phyloP scores from a whole-genome alignment of 2,113 vertebrate species.

The Trichechus manatus region DNA sequence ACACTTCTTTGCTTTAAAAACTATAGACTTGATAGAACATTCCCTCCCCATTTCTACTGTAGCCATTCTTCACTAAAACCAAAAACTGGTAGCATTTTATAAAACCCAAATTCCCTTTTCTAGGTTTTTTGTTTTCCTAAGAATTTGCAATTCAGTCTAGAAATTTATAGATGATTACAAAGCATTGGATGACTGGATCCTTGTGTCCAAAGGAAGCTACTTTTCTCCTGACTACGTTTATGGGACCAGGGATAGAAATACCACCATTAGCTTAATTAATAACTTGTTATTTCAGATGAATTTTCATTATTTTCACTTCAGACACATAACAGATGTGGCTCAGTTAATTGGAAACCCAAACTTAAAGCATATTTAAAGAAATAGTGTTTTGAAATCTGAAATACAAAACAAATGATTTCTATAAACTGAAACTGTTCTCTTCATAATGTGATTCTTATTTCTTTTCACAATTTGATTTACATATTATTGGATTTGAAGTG shows the following conservation, averaged over 20 bases:
- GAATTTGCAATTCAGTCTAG: neutral
- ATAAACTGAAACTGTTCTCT: neutral
- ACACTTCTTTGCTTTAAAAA: neutral
- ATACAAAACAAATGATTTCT: constrained; percentile 48
- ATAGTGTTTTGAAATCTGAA: constrained; percentile 25
- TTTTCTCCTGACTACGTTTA: neutral
- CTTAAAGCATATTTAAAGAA: constrained; percentile 52
- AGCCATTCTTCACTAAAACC: neutral
- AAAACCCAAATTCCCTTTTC: neutral
- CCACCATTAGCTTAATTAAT: neutral
- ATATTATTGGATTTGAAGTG: neutral
- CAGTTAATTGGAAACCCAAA: constrained; percentile 56
- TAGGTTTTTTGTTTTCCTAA: neutral
- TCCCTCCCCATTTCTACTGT: neutral
- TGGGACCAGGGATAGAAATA: neutral
- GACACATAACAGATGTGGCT: neutral
- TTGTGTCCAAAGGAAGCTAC: neutral
- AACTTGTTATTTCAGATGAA: neutral
- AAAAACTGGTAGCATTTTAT: neutral
- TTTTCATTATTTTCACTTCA: constrained; percentile 50
- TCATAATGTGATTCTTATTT: constrained; percentile 49
- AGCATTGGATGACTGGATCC: neutral
- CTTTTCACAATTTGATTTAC: constrained; percentile 56
- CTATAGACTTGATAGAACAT: fast-evolving
- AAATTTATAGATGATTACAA: neutral